Percentiles rank a stretch among this genome's conserved stretches.
Conservation (phyloP, 2,113 vertebrate species). For the Paedocypris sp. region DNA sequence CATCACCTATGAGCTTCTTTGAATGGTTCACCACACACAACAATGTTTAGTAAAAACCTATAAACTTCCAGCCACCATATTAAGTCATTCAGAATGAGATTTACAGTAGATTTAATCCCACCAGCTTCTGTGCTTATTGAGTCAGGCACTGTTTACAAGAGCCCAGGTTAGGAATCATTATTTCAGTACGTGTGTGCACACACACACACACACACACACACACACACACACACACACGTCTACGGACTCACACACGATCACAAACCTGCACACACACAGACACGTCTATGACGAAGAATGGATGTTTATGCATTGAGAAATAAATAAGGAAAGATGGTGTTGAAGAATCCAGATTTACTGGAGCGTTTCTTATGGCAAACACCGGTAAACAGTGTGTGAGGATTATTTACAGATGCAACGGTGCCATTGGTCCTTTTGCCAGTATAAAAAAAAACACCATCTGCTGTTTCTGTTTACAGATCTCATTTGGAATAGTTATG, state of each 20-base stretch:
- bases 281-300: conserved; percentile 34
- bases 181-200: conserved; percentile 45
- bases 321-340: conserved; percentile 20
- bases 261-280: too few species aligned
- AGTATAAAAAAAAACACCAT: conserved; percentile 34
- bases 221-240: too few species aligned
- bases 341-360: conserved; percentile 22
- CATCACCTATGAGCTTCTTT: background rate
- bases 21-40: conserved; percentile 7
- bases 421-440: conserved; percentile 23
- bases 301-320: conserved; percentile 50
- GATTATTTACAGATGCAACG: conserved; percentile 38
- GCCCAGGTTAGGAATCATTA: conserved; percentile 58
- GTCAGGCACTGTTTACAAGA: conserved; percentile 60
- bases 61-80: conserved; percentile 19
- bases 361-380: conserved; percentile 24
- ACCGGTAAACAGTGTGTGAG: conserved; percentile 26
- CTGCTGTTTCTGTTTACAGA: conserved; percentile 35
- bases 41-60: conserved; percentile 16
- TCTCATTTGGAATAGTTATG: too few species aligned
- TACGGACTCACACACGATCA: too few species aligned
- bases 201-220: too few species aligned
- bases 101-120: conserved; percentile 18
- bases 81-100: conserved; percentile 17
- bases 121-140: conserved; percentile 31